These are phyloP conservation scores for western clawed frog (Xenopus tropicalis) DNA, from an alignment of 2,113 vertebrate species.

Conservation along the genomic window UCB_Xtro_10.0 CM004451.2:61708501-61709000, in stretches of 20 bases:
- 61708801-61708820: slow-evolving; percentile 24
- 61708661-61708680: slow-evolving; percentile 30
- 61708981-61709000: no score
- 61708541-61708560: no score
- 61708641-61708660: slow-evolving; percentile 22
- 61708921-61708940: no score
- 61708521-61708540: no score
- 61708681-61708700: background rate
- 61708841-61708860: slow-evolving; percentile 29
- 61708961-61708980: no score
- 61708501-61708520: no score
- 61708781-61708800: slow-evolving; percentile 18
- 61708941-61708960: no score
- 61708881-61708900: no score
- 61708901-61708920: no score
- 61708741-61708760: slow-evolving; percentile 12
- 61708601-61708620: background rate
- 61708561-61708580: no score
- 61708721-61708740: slow-evolving; percentile 22
- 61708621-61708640: slow-evolving; percentile 5
- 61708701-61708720: slow-evolving; percentile 4
- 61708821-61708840: slow-evolving; percentile 6
- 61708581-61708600: background rate
- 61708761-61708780: slow-evolving; percentile 1
- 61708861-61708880: slow-evolving; percentile 4